These are phyloP conservation scores for Labeo calbasu DNA, from an alignment of 2,797 vertebrate genomes.

Conservation along the genomic window DNA sequence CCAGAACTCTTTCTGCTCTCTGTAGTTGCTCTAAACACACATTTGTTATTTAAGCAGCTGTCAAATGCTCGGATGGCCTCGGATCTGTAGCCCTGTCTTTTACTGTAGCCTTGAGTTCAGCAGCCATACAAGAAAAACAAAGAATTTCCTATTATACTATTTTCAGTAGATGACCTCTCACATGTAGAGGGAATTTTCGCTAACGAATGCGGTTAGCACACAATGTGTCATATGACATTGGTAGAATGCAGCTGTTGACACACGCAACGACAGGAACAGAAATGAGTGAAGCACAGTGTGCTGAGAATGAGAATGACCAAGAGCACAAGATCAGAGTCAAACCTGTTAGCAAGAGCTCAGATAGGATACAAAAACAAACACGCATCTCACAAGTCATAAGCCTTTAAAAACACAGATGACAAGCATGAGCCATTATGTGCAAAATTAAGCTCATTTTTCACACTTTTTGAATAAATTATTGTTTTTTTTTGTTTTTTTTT, in stretches of 20 bases:
- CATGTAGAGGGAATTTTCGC: neutral
- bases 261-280: constrained; percentile 68
- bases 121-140: neutral
- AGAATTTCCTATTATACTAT: neutral
- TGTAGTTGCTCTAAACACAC: constrained; percentile 65
- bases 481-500: neutral
- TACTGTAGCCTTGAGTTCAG: neutral
- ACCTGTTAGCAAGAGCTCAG: constrained; percentile 65
- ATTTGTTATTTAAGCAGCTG: constrained; percentile 67
- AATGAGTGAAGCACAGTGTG: constrained; percentile 19
- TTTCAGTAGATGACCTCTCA: neutral
- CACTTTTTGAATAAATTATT: neutral
- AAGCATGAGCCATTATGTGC: neutral
- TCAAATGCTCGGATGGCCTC: constrained; percentile 56
- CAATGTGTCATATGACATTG: constrained; percentile 74
- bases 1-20: constrained; percentile 63
- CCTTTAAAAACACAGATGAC: neutral
- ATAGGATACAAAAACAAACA: constrained; percentile 49
- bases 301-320: neutral
- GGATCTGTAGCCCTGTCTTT: no score
- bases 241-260: constrained; percentile 73
- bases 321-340: constrained; percentile 57
- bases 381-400: neutral
- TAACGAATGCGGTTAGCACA: constrained; percentile 29
- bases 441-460: neutral